Conservation (phyloP, 1,140 invertebrate species). For the Holcopasites calliopsidis region DNA sequence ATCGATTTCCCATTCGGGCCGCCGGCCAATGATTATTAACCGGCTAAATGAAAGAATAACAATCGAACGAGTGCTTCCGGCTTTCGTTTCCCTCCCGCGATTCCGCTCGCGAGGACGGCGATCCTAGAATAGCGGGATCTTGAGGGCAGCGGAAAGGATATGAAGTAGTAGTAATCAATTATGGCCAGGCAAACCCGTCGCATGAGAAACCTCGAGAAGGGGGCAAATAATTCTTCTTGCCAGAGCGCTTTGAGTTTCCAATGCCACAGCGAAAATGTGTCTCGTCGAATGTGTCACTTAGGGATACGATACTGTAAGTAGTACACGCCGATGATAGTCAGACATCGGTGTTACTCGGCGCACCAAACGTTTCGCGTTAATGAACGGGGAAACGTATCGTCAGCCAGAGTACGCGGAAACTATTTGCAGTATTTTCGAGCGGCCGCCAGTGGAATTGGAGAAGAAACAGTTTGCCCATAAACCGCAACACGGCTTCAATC, state of each 20-base stretch:
- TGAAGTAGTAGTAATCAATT: no score
- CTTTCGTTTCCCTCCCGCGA: neutral
- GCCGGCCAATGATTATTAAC: slow-evolving; percentile 20
- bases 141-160: no score
- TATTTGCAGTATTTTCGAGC: no score
- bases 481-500: neutral
- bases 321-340: no score
- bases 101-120: neutral
- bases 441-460: neutral
- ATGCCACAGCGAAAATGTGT: no score
- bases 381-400: neutral
- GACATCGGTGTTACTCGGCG: no score
- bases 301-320: no score
- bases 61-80: neutral
- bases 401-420: neutral
- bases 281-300: no score
- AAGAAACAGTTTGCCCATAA: neutral
- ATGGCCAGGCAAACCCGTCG: no score
- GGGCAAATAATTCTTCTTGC: no score
- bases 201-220: no score
- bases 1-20: neutral
- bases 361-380: neutral
- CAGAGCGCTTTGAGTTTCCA: no score
- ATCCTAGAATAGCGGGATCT: neutral
- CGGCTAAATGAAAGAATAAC: slow-evolving; percentile 33